phyloP scores from a whole-genome alignment of 2,113 vertebrate species.

The Numenius arquata region DNA sequence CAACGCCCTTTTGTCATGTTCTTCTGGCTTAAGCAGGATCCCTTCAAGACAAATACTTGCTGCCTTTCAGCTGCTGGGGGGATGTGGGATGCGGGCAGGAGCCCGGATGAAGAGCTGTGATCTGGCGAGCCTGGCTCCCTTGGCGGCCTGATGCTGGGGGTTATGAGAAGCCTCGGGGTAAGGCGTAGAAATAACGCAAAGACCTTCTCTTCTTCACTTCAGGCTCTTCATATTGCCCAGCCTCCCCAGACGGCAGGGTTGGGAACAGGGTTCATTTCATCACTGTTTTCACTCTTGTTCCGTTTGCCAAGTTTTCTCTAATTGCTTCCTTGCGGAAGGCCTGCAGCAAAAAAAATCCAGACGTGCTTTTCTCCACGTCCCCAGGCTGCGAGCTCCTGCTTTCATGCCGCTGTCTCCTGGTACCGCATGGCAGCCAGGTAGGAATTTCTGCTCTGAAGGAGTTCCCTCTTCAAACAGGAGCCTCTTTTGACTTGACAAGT shows the following conservation, averaged over 20 bases:
- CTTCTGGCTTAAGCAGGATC: neutral
- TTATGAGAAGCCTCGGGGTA: neutral
- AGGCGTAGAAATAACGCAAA: neutral
- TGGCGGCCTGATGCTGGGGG: too few relatives aligned
- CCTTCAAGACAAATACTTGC: neutral
- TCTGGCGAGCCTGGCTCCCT: neutral
- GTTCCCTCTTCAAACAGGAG: neutral
- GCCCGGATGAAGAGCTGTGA: neutral
- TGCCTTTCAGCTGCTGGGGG: neutral
- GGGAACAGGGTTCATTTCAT: neutral
- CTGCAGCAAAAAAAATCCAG: neutral
- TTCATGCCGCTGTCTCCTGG: neutral
- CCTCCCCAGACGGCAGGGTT: neutral
- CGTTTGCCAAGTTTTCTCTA: slow-evolving; percentile 12
- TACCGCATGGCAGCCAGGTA: neutral
- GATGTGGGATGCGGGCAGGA: neutral
- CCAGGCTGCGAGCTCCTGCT: neutral
- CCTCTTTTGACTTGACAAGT: neutral
- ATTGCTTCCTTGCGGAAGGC: neutral
- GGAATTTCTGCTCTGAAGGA: neutral
- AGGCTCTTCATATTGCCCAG: neutral
- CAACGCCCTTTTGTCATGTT: neutral
- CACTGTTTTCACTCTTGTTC: neutral
- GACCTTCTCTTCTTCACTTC: neutral
- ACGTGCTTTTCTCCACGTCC: neutral